Percentiles rank a stretch among this genome's conserved stretches.
Evolutionary conservation across 23 tunicate species (phyloP).

Genomic region (Trididemnum miniatum): DNA sequence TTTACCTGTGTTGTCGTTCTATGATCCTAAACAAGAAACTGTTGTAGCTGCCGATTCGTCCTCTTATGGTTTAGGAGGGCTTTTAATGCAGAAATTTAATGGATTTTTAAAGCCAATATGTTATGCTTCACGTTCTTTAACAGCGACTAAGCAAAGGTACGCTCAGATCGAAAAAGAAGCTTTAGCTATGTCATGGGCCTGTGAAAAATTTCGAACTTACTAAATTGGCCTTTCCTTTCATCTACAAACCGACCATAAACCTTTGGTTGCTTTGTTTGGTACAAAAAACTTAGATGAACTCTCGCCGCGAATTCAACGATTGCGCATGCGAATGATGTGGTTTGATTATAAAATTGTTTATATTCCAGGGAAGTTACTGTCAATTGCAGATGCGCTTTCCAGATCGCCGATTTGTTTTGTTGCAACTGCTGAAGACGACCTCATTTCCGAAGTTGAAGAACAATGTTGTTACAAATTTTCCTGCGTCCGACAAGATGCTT

Average conservation of each 20-base stretch:
- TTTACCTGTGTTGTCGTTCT: neutral
- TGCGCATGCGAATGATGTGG: too few relatives aligned
- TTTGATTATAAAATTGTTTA: too few relatives aligned
- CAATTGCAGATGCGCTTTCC: neutral
- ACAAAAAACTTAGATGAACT: constrained; percentile 14
- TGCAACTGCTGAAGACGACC: neutral
- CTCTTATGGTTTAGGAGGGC: constrained; percentile 6
- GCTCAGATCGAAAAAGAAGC: constrained; percentile 33
- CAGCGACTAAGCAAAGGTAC: constrained; percentile 6
- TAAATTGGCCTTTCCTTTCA: too few relatives aligned
- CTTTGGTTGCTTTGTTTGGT: too few relatives aligned
- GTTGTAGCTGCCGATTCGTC: constrained; percentile 18
- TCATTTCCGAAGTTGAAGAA: neutral
- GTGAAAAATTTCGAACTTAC: neutral
- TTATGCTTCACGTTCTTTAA: constrained; percentile 19
- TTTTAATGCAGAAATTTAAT: too few relatives aligned
- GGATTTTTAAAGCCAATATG: too few relatives aligned
- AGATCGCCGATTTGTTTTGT: neutral
- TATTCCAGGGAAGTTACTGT: too few relatives aligned
- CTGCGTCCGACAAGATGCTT: neutral
- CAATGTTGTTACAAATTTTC: neutral
- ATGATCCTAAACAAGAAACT: constrained; percentile 10
- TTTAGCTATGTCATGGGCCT: constrained; percentile 23
- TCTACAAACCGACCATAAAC: too few relatives aligned
- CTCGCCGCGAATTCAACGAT: constrained; percentile 11